Evolutionary conservation across 92 coral and sea anemone species (phyloP).

Genomic region (Epizoanthus stellaris): DNA sequence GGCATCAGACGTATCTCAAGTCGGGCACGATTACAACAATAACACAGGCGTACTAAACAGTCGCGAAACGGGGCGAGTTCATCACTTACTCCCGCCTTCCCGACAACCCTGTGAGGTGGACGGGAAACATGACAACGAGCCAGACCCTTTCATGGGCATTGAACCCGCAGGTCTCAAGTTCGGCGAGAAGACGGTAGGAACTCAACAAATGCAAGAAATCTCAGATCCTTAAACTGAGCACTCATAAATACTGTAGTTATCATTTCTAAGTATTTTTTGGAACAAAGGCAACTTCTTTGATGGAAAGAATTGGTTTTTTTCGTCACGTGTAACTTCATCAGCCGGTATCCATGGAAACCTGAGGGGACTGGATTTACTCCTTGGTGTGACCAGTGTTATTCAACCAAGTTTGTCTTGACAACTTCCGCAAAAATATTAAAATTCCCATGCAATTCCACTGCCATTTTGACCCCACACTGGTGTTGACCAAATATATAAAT

Average conservation of each 20-base stretch:
- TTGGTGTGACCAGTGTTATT: too few relatives aligned
- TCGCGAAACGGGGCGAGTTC: conserved; percentile 82
- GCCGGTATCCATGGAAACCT: too few relatives aligned
- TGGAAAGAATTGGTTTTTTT: background rate
- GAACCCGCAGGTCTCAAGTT: conserved; percentile 25
- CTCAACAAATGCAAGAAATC: background rate
- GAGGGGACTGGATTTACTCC: too few relatives aligned
- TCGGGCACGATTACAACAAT: conserved; percentile 81
- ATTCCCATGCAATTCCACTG: too few relatives aligned
- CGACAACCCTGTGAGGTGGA: conserved; percentile 88
- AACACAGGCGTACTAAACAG: conserved; percentile 84
- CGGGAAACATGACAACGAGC: conserved; percentile 24
- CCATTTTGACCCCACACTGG: too few relatives aligned
- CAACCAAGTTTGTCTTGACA: too few relatives aligned
- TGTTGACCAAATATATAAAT: too few relatives aligned
- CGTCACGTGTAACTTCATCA: background rate
- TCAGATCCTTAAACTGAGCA: too few relatives aligned
- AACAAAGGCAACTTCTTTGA: conserved; percentile 4
- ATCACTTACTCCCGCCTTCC: conserved; percentile 84
- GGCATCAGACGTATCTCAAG: conserved; percentile 44
- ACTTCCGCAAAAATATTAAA: too few relatives aligned
- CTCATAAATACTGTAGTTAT: background rate
- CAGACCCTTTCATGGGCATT: conserved; percentile 29
- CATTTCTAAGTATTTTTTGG: background rate
- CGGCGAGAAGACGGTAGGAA: conserved; percentile 29